These are phyloP conservation scores for Choloepus didactylus DNA, from an alignment of 2,797 vertebrate species.

Conservation along the genomic window DNA sequence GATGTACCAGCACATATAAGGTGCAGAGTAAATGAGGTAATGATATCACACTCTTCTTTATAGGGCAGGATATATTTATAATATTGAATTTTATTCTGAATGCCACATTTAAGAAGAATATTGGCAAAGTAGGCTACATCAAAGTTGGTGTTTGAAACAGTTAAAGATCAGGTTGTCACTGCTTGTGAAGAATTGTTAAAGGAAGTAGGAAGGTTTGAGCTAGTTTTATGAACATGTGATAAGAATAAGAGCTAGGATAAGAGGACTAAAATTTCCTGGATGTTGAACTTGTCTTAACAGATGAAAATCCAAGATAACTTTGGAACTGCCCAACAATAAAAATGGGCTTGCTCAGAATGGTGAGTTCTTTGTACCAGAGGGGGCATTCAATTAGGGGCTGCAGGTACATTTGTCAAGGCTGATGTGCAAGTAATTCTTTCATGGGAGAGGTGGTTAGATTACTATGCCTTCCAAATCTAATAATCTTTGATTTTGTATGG, in stretches of 20 bases:
- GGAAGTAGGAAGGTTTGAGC: neutral
- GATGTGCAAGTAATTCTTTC: neutral
- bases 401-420: neutral
- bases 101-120: neutral
- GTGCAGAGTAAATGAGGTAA: neutral
- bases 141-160: neutral
- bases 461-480: neutral
- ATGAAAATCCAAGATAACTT: conserved; percentile 16
- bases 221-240: neutral
- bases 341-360: neutral
- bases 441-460: neutral
- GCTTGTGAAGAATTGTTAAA: conserved; percentile 11
- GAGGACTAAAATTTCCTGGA: neutral
- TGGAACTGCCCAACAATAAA: neutral
- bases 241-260: neutral
- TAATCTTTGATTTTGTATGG: neutral
- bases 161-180: conserved; percentile 17
- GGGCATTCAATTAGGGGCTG: neutral
- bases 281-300: conserved; percentile 27
- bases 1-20: neutral
- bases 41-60: neutral
- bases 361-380: neutral
- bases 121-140: neutral
- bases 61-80: neutral
- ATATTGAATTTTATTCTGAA: neutral